These are phyloP conservation scores for Phylloscopus collybita DNA, from an alignment of 2,797 vertebrate genomes.

Conservation along the genomic window DNA sequence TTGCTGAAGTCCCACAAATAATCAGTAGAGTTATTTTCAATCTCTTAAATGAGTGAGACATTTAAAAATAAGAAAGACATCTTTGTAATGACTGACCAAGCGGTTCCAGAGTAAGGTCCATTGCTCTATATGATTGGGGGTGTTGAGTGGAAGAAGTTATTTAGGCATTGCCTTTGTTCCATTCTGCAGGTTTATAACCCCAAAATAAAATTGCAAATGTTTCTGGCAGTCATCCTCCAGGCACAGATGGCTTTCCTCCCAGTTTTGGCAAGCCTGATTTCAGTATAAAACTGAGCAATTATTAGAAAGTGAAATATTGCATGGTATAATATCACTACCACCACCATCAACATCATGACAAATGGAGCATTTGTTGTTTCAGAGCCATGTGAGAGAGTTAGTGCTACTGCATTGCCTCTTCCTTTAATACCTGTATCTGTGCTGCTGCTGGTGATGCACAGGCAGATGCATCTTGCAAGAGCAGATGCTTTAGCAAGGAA, in stretches of 20 bases:
- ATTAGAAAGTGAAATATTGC: conserved; percentile 69
- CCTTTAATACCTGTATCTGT: conserved; percentile 46
- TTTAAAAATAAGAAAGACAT: conserved; percentile 58
- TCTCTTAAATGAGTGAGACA: conserved; percentile 9
- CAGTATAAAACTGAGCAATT: conserved; percentile 68
- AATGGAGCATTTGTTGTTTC: conserved; percentile 22
- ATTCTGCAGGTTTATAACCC: conserved; percentile 49
- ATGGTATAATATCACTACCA: conserved; percentile 11
- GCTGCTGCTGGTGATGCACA: conserved; percentile 30
- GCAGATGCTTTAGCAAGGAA: conserved; percentile 66
- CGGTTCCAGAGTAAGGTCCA: conserved; percentile 3
- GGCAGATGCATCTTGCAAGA: background rate
- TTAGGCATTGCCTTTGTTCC: conserved; percentile 48
- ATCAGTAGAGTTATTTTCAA: conserved; percentile 33
- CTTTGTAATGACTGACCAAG: conserved; percentile 31
- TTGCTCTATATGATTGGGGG: conserved; percentile 28
- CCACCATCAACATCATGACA: conserved; percentile 36
- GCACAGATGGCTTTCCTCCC: conserved; percentile 56
- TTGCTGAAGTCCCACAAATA: conserved; percentile 49
- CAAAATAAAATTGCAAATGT: conserved; percentile 52
- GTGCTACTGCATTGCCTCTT: conserved; percentile 31
- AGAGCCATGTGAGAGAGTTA: background rate
- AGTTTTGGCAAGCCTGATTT: conserved; percentile 59
- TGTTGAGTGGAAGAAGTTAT: conserved; percentile 32
- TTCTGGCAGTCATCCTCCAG: conserved; percentile 50